Evolutionary conservation across 2,888 invertebrate species (phyloP).

Genomic region (Polydrusus cervinus): DNA sequence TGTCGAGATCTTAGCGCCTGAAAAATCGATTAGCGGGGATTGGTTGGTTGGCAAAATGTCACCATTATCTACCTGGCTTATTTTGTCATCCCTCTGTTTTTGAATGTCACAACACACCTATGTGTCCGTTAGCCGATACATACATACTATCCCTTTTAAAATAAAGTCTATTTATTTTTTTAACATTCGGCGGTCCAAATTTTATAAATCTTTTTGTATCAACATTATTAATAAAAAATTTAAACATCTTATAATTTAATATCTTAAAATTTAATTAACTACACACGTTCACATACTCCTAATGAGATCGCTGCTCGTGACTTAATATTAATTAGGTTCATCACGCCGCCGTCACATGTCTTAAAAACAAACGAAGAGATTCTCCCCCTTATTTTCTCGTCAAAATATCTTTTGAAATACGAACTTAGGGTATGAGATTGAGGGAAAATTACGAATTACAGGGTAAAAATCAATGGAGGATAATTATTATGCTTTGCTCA

Average conservation of each 20-base stretch:
- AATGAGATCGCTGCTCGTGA: constrained; percentile 24
- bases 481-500: constrained; percentile 28
- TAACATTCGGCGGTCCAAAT: not conserved
- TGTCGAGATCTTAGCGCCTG: no score
- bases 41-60: no score
- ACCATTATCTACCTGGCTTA: no score
- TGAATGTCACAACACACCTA: no score
- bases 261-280: constrained; percentile 11
- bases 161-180: no score
- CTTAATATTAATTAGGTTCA: constrained; percentile 40
- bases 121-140: no score
- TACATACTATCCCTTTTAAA: no score
- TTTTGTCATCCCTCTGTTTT: no score
- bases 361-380: constrained; percentile 18
- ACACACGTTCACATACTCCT: constrained; percentile 7
- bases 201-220: not conserved
- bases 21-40: no score
- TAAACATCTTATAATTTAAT: not conserved
- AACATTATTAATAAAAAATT: no score
- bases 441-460: constrained; percentile 11
- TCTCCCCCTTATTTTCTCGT: constrained; percentile 20
- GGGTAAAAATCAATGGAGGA: constrained; percentile 27
- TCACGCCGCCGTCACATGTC: constrained; percentile 21
- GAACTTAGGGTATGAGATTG: constrained; percentile 20
- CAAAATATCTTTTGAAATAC: constrained; percentile 21